Evolutionary conservation across 2,888 invertebrate species (phyloP), one percentile per base, ranked within the genome.

Genomic region (Octonoba sinensis): DNA sequence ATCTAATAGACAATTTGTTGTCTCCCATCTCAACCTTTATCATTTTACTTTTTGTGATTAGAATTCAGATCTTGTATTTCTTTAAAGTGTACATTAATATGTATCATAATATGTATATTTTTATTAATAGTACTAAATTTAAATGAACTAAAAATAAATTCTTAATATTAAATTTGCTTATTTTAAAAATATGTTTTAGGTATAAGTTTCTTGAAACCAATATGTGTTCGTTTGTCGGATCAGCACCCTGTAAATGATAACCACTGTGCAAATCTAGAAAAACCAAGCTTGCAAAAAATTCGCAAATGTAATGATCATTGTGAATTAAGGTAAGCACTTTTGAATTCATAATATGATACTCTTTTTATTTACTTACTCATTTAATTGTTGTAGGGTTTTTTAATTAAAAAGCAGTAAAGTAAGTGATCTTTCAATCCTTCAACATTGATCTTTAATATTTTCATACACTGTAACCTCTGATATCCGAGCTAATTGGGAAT

Each of bases 221-320:
- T 90, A 49, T 92, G 90, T 86, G 88, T 90, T 67, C 90, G 90
- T 85, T 87, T 89, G 47, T 87, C 87, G 72, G 88, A 88, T 83
- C 89, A 89, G 15, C 87, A 90, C 3, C 89, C 89, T 24, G 91
- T 92, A 16, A 87, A 90, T 0, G 90, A 91, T 3, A 86, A 88
- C 15, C 88, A 89, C 83, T 92, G 92, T 86, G 89, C 90, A 78
- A 87, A 88, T 8, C 86, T 88, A 2, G 87, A 89, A 8, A 91
- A 90, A 85, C 93, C 92, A 8, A 87, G 88, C 18, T 62, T 73
- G 16, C 88, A 89, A 46, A 89, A 91, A 65, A 87, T 88, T 60
- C 88, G 90, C 76, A 87, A 89, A 73, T 93, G 93, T 87, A 93
- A 93, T 86, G 89, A 88, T 22, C 90, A 92, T 85, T 93, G 92